Percentiles rank a stretch among this genome's conserved stretches.
Conservation (phyloP, 1,140 invertebrate species). For the Sycophaga agraensis region DNA sequence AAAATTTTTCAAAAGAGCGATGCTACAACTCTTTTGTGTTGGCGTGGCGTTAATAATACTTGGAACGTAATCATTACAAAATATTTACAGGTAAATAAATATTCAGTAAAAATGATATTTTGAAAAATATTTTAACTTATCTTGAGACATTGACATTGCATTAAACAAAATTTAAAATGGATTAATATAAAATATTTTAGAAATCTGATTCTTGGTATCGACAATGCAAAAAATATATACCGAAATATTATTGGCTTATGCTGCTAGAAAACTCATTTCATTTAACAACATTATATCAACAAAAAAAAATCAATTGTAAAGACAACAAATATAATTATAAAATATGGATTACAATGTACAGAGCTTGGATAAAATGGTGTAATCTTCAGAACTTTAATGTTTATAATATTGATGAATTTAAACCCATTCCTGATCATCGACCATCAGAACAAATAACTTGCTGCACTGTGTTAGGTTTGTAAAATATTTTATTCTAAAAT, state of each 20-base stretch:
- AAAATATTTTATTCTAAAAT: background rate
- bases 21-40: slow-evolving; percentile 18
- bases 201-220: slow-evolving; percentile 27
- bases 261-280: slow-evolving; percentile 31
- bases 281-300: background rate
- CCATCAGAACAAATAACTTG: slow-evolving; percentile 31
- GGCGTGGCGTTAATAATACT: slow-evolving; percentile 22
- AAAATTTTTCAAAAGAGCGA: slow-evolving; percentile 31
- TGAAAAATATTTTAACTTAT: background rate
- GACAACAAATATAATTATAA: background rate
- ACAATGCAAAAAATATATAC: slow-evolving; percentile 31
- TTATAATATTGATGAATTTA: background rate
- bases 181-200: slow-evolving; percentile 15
- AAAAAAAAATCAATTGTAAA: slow-evolving; percentile 6
- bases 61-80: slow-evolving; percentile 32
- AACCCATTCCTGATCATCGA: slow-evolving; percentile 17
- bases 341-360: slow-evolving; percentile 33
- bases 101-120: background rate
- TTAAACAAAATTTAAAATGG: no score
- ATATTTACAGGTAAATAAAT: slow-evolving; percentile 28
- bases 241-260: slow-evolving; percentile 26
- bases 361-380: slow-evolving; percentile 30
- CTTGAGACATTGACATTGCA: no score
- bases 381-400: slow-evolving; percentile 24
- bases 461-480: slow-evolving; percentile 26